These are phyloP conservation scores for Synanthedon tipuliformis DNA, from an alignment of 2,888 invertebrate species.

Conservation along the genomic window DNA sequence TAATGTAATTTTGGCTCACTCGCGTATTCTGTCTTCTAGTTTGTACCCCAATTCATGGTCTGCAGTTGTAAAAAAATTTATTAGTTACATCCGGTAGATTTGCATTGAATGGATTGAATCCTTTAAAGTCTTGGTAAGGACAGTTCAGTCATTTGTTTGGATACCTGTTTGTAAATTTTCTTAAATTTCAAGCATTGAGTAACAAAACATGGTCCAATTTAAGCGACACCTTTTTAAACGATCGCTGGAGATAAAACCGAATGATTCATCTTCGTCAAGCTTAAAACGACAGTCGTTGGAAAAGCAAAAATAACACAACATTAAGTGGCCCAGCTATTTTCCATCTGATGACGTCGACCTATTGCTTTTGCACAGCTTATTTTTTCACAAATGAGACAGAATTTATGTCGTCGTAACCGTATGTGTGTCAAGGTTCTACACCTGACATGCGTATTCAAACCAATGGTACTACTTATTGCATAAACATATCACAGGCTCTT, in stretches of 20 bases:
- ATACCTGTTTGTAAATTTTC: too few species aligned
- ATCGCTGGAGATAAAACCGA: background rate
- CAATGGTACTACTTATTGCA: background rate
- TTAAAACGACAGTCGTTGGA: background rate
- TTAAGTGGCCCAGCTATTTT: constrained; percentile 31
- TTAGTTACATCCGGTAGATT: constrained; percentile 36
- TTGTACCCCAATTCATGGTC: constrained; percentile 7
- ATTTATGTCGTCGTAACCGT: constrained; percentile 19
- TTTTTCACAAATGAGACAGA: constrained; percentile 29
- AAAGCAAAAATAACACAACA: constrained; percentile 4
- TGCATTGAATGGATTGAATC: constrained; percentile 38
- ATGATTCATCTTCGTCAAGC: constrained; percentile 7
- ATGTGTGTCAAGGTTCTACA: constrained; percentile 43
- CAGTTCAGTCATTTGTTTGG: background rate
- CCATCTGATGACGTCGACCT: constrained; percentile 37
- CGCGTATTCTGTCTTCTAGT: background rate
- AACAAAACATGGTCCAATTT: too few species aligned
- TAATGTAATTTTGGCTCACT: background rate
- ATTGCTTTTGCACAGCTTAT: constrained; percentile 22
- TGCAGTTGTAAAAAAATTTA: constrained; percentile 1
- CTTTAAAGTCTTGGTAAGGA: constrained; percentile 9
- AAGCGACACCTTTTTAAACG: too few species aligned
- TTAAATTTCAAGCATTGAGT: too few species aligned
- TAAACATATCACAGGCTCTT: background rate
- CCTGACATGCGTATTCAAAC: constrained; percentile 1